Evolutionary conservation across 2,113 vertebrate species (phyloP).

Genomic region (Planiliza haematocheilus): DNA sequence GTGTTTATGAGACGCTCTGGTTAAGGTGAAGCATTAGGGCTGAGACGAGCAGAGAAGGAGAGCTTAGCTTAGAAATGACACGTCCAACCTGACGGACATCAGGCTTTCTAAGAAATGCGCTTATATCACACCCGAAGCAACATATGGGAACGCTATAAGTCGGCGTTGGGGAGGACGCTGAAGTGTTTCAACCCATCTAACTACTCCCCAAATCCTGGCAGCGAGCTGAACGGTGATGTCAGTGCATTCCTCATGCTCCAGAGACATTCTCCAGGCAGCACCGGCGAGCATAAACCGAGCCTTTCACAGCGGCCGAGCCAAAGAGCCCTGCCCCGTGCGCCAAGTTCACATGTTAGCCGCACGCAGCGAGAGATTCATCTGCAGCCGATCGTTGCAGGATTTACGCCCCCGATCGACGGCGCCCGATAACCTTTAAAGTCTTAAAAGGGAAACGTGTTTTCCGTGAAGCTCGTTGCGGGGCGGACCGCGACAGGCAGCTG

Average conservation of each 20-base stretch:
- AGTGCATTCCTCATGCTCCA: constrained; percentile 73
- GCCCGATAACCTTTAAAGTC: too few relatives aligned
- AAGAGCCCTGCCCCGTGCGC: constrained; percentile 6
- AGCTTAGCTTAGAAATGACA: too few relatives aligned
- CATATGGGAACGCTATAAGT: constrained; percentile 36
- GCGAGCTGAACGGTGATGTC: constrained; percentile 69
- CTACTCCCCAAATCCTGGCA: constrained; percentile 61
- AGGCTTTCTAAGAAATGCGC: constrained; percentile 34
- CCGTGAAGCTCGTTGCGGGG: not conserved
- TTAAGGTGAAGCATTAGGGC: too few relatives aligned
- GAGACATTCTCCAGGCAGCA: constrained; percentile 77
- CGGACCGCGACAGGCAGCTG: constrained; percentile 21
- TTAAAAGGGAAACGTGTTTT: constrained; percentile 6
- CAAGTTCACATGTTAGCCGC: constrained; percentile 26
- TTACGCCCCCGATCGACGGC: too few relatives aligned
- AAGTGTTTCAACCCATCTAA: constrained; percentile 46
- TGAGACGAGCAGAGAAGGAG: too few relatives aligned
- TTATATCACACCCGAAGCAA: constrained; percentile 30
- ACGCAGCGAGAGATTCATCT: not conserved
- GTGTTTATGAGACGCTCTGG: too few relatives aligned
- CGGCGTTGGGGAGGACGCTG: constrained; percentile 51
- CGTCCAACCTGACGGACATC: not conserved
- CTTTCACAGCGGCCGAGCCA: constrained; percentile 52
- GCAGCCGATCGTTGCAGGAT: too few relatives aligned
- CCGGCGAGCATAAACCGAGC: constrained; percentile 42